Evolutionary conservation across 2,888 invertebrate genomes (phyloP).

Genomic region (Mythimna impura): DNA sequence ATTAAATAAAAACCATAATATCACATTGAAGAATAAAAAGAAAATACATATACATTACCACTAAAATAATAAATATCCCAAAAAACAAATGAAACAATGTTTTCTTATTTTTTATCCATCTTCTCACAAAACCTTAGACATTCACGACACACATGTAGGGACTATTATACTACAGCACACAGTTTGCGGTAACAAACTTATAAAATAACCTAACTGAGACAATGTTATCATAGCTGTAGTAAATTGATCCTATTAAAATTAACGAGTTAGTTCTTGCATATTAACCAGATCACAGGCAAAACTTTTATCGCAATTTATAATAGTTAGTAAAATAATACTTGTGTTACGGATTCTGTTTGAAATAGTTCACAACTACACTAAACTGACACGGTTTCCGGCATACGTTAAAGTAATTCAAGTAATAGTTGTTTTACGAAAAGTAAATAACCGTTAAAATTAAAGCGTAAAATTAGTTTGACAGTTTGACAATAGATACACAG

Average conservation of each 20-base stretch:
- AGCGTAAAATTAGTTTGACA: no score
- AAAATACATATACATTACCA: no score
- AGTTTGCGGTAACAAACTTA: no score
- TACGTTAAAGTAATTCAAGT: background rate
- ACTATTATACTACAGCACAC: background rate
- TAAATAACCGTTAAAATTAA: background rate
- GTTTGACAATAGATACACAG: no score
- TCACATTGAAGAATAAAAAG: no score
- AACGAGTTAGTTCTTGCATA: constrained; percentile 14
- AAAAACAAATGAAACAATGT: no score
- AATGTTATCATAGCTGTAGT: background rate
- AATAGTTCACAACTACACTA: constrained; percentile 6
- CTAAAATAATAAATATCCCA: no score
- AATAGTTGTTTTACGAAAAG: background rate
- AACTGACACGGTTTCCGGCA: constrained; percentile 13
- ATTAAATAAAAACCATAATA: no score
- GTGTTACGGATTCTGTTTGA: background rate
- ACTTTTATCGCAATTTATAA: constrained; percentile 16
- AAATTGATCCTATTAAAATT: constrained; percentile 7
- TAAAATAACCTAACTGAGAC: background rate
- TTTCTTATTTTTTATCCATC: no score
- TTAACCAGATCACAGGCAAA: background rate
- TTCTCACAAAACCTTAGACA: no score
- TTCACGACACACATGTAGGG: no score
- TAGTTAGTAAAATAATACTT: constrained; percentile 16